Percentiles rank a stretch among this genome's conserved stretches.
Conservation (phyloP, 2,888 invertebrate species). For the Cryptocephalus moraei region DNA sequence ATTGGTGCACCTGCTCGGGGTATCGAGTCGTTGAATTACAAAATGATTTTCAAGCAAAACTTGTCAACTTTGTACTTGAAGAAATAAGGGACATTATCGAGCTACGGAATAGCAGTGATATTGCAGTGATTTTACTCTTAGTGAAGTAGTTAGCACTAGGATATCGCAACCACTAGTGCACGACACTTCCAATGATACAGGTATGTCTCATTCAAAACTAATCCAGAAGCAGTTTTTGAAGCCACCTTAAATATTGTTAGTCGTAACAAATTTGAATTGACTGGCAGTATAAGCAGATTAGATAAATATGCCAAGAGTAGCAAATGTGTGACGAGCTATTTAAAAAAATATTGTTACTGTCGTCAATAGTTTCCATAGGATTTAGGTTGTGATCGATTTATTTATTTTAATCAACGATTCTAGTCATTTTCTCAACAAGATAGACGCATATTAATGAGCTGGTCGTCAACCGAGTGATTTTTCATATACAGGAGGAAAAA, state of each 20-base stretch:
- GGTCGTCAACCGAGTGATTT: no score
- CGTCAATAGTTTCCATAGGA: not conserved
- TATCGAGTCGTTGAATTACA: constrained; percentile 38
- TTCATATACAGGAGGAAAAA: no score
- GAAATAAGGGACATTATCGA: constrained; percentile 8
- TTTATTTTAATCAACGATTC: no score
- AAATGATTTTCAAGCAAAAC: constrained; percentile 43
- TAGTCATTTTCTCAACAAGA: no score
- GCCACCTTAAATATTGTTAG: constrained; percentile 48
- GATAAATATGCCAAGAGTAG: constrained; percentile 43
- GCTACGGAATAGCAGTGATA: constrained; percentile 10
- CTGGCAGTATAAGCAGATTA: constrained; percentile 48
- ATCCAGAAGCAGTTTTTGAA: constrained; percentile 59
- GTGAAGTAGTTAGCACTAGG: no score
- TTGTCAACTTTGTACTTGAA: constrained; percentile 34
- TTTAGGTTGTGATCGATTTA: no score
- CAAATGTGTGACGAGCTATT: constrained; percentile 37
- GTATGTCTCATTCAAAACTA: constrained; percentile 54
- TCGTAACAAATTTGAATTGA: constrained; percentile 22
- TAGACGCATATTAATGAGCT: no score
- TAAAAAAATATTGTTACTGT: constrained; percentile 42
- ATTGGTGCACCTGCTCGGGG: constrained; percentile 67
- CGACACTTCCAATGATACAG: constrained; percentile 38
- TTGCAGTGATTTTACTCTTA: not conserved
- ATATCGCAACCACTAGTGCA: no score